Base-by-base conservation (phyloP, 2,888 invertebrate genomes). In the Drosophila formosana region DNA sequence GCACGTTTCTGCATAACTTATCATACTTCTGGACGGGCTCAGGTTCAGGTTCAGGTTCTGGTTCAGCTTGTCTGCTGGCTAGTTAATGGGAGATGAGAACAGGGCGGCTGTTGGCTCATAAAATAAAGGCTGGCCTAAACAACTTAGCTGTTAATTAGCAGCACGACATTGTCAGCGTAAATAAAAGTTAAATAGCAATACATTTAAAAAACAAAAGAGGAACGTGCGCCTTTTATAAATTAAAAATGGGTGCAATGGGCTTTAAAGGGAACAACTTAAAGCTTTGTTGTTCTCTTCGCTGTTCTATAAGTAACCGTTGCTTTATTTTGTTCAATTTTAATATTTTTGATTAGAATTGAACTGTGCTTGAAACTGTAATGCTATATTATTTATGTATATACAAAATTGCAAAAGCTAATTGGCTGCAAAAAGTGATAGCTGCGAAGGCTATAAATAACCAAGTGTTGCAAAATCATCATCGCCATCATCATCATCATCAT, bases 1-100 rank as follows among this genome's bases (percentile, higher is more conserved):
- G 78, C 77, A 80, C 80, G 78, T 80, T 78, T 78, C 72, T 68
- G 80, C 78, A 77, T 78, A 80, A 78, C 64, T 78, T 78, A 69
- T 55, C 79, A 75, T 58, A 57, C 66, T 74, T 56, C 55, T 56
- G 58, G 56, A 56, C 39, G 28, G 32, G 51, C 18, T 18, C 39
- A 39, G 39, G 39, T 39, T 39, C 39, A 41, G 37, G 32, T 39
- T 50, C 26, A 5, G 39, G 52, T 37, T 55, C 13, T 32, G 47
- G 30, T 37, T 55, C 13, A 34, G 47, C 47, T 55, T 28, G 23
- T 43, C 28, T 60, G 41, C 23, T 30, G 30, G 26, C 39, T 43
- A 53, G 37, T 57, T 18, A 39, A n/a, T n/a, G 45, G 50, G 47
- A 39, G 45, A 34, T 9, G n/a, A 25, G 34, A 25, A 34, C 9